These are phyloP conservation scores for Coregonus ussuriensis DNA, from an alignment of 2,797 vertebrate species.

Conservation along the genomic window DNA sequence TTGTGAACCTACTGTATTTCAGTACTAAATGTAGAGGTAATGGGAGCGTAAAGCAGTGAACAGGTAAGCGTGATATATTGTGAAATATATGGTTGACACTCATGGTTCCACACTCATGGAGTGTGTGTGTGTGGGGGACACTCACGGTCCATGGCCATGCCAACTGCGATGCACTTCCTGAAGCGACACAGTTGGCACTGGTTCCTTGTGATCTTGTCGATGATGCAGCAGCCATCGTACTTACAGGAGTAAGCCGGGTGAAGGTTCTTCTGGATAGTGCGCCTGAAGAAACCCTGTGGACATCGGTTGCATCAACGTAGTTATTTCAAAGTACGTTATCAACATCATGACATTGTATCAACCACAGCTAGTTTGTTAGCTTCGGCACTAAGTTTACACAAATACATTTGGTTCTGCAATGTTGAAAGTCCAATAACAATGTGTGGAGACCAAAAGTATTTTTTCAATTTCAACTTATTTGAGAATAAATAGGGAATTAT, in stretches of 20 bases:
- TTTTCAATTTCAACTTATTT: too few species aligned
- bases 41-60: conserved; percentile 12
- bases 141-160: conserved; percentile 99
- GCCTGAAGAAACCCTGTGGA: conserved; percentile 91
- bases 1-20: neutral
- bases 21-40: neutral
- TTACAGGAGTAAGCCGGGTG: conserved; percentile 96
- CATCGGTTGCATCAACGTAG: neutral
- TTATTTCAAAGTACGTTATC: neutral
- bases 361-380: neutral
- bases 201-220: conserved; percentile 98
- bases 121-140: conserved; percentile 23
- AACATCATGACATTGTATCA: neutral
- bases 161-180: conserved; percentile 95
- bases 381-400: too few species aligned
- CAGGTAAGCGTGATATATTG: conserved; percentile 1
- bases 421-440: too few species aligned
- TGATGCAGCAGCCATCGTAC: conserved; percentile 94
- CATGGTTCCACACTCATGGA: neutral
- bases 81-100: conserved; percentile 10
- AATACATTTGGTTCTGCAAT: too few species aligned
- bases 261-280: conserved; percentile 98
- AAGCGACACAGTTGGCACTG: conserved; percentile 98
- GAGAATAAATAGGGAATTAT: too few species aligned
- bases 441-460: too few species aligned